Evolutionary conservation across 2,888 invertebrate genomes (phyloP), one percentile per base, ranked within the genome.

Genomic region (Itoplectis maculator): DNA sequence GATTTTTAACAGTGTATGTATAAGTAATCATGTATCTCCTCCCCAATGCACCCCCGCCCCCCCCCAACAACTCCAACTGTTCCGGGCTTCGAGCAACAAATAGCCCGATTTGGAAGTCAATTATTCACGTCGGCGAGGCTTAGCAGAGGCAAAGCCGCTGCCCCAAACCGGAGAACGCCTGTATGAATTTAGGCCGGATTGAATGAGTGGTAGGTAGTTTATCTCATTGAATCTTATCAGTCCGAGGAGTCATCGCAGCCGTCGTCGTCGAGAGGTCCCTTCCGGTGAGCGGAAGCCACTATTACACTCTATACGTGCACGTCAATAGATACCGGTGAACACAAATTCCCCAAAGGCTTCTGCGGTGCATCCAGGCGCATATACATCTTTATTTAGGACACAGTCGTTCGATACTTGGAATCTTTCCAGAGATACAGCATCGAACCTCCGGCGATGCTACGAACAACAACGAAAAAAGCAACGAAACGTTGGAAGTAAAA

Each of bases 401-500:
- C 78, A 78, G 40, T 45, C 51, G 72, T 77, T 81, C 81, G 81
- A 81, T 78, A 74, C 40, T 78, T 78, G 81, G 78, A 73, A 29
- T 68, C 61, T 4, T 35, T 47, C 78, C 81, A 78, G 73, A 74
- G 54, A 56, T 51, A 78, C 29, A n/a, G 37, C 23, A 37, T 37
- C 63, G 40, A 49, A 23, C 18, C 15, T 23, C 61, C 37, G 15
- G 9, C 65, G 18, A 40, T 11, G 45, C 23, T 47, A 66, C 65
- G 2, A 59, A 40, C 13, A 40, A 13, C 45, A 11, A 35, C 20
- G 4, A 49, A 37, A 54, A 37, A 9, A 54, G 5, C 23, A 63
- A 20, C 1, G n/a, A n/a, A 42, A 42, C 6, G 13, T 42, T 11
- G 56, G 54, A 20, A 59, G 70, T 68, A 29, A 68, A 61, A 68